A percentile compares a stretch with the other conserved stretches of the same genome.
phyloP scores from a whole-genome alignment of 2,113 vertebrate species.

The Engystomops pustulosus region DNA sequence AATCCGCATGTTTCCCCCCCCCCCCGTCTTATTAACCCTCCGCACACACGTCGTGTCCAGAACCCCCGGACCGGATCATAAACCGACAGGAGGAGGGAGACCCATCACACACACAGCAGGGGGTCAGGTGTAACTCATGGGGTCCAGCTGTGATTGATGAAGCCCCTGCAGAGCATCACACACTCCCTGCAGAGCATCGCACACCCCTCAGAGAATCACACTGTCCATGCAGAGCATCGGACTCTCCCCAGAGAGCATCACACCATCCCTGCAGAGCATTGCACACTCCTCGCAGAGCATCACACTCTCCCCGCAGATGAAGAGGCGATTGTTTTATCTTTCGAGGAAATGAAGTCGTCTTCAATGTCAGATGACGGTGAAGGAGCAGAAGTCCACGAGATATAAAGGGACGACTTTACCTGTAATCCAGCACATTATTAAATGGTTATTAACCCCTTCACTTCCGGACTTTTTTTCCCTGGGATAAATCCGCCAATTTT shows the following conservation, averaged over 20 bases:
- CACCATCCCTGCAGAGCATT: neutral
- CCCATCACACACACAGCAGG: neutral
- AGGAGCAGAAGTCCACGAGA: neutral
- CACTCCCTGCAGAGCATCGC: neutral
- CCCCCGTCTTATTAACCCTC: neutral
- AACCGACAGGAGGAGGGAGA: neutral
- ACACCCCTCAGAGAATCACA: no score
- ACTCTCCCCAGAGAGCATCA: no score
- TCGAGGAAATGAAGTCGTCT: no score
- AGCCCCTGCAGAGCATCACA: neutral
- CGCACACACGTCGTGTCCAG: neutral
- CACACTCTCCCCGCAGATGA: neutral
- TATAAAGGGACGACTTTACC: no score
- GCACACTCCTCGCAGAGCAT: neutral
- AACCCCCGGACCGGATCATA: no score
- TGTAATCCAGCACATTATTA: no score
- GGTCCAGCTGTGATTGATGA: neutral
- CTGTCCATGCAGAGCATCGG: neutral
- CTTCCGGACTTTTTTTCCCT: no score
- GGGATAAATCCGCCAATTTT: no score
- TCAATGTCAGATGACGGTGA: neutral
- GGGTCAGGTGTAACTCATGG: neutral
- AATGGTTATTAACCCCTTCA: no score
- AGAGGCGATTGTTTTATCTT: neutral
- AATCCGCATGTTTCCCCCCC: neutral